phyloP scores from a whole-genome alignment of 2,113 vertebrate species.

The Misgurnus anguillicaudatus region DNA sequence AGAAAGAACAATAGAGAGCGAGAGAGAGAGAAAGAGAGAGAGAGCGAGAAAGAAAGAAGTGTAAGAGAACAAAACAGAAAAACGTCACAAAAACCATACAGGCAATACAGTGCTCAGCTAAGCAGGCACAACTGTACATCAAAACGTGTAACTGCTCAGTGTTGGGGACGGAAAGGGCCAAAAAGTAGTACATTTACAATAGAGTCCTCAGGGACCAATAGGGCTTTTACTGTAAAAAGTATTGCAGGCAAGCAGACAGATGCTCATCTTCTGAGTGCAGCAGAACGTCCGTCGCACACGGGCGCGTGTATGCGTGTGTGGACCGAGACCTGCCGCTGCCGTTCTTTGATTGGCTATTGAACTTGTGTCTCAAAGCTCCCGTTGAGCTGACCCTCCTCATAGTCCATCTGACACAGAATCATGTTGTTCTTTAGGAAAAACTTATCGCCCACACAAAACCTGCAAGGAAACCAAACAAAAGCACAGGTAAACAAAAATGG shows the following conservation, averaged over 20 bases:
- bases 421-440: conserved; percentile 99
- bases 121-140: conserved; percentile 94
- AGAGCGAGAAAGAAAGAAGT: conserved; percentile 59
- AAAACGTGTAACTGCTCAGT: conserved; percentile 92
- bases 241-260: conserved; percentile 90
- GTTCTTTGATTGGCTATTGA: conserved; percentile 82
- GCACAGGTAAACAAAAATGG: conserved; percentile 29
- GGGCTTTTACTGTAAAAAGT: conserved; percentile 82
- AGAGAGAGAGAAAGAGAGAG: conserved; percentile 37
- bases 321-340: conserved; percentile 64
- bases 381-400: conserved; percentile 99
- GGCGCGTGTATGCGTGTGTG: conserved; percentile 65
- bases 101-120: conserved; percentile 94
- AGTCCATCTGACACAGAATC: conserved; percentile 99
- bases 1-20: conserved; percentile 66
- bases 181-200: conserved; percentile 85
- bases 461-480: conserved; percentile 67
- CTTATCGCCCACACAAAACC: conserved; percentile 99
- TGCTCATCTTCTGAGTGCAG: conserved; percentile 76
- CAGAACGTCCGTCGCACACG: conserved; percentile 74
- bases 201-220: conserved; percentile 86
- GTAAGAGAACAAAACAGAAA: conserved; percentile 69
- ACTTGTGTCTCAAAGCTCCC: conserved; percentile 98
- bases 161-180: conserved; percentile 78
- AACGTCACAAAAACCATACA: conserved; percentile 92